Base-by-base conservation (phyloP, 2,888 invertebrate species). In the Oegoconia quadripuncta region DNA sequence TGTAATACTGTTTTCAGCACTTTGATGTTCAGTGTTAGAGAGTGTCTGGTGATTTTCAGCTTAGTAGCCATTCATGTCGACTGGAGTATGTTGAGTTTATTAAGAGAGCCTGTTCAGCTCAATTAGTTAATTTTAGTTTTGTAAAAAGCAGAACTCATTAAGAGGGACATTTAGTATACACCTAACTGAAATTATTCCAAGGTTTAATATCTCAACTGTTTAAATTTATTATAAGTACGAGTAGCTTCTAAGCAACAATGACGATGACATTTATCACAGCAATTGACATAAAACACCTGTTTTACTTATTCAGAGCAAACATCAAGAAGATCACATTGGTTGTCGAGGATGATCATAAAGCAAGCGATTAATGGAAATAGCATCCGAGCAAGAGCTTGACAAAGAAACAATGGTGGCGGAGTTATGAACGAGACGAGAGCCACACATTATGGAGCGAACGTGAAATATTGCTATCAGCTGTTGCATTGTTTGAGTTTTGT, bases 21-120 rank as follows among this genome's bases (percentile, higher is more conserved):
- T 86, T 88, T 87, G 84, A 86, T 83, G 86, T 88, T 83, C 64
- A 58, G 64, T 69, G 68, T 77, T 80, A 74, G 71, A 64, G 64
- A 68, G 70, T 67, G 71, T 72, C 82, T 86, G 86, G 78, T 72
- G 70, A 76, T 80, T 71, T 74, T 83, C 82, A 75, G 66, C 66
- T 74, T 71, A 74, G 59, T 62, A 55, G 64, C 53, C 60, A 62
- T 65, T 27, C 18, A 17, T 13, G 60, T 36, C 45, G 47, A 50
- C 59, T 69, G 69, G 61, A 59, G 55, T 65, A 61, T 69, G 65
- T 70, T 64, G 54, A 61, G 23, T 62, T 56, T 52, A 46, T 61
- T 59, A 59, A 63, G 51, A 54, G 52, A 47, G 52, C 36, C 47
- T 52, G 56, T 50, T 61, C 51, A 61, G 53, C 60, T 48, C 53